Evolutionary conservation across 2,113 vertebrate species (phyloP).

Genomic region (Cavia porcellus): DNA sequence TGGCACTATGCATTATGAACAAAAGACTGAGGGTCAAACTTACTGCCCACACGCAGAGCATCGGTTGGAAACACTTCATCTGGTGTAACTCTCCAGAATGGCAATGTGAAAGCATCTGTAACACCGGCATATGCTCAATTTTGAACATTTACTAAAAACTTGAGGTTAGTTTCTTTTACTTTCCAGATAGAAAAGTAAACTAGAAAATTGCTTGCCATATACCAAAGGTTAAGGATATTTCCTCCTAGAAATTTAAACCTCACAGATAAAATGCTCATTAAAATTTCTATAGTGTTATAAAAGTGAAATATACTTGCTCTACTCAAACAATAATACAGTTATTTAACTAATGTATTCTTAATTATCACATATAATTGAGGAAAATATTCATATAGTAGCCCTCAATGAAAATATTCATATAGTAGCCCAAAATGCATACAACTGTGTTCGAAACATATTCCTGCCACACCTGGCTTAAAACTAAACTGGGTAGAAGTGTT

Average conservation of each 20-base stretch:
- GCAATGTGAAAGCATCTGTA: neutral
- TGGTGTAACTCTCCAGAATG: neutral
- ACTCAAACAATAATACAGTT: conserved; percentile 59
- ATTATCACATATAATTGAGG: conserved; percentile 55
- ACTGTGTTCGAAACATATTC: neutral
- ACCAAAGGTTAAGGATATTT: conserved; percentile 40
- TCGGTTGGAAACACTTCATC: neutral
- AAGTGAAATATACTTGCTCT: conserved; percentile 71
- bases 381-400: conserved; percentile 30
- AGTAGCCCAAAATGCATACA: neutral
- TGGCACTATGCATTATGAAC: neutral
- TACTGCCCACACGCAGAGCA: neutral
- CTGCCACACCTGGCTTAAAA: neutral
- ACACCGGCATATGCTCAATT: neutral
- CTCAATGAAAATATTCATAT: conserved; percentile 6
- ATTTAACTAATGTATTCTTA: conserved; percentile 70
- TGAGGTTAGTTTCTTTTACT: conserved; percentile 48
- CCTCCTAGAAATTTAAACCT: conserved; percentile 61
- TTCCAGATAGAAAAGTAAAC: conserved; percentile 44
- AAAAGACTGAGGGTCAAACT: neutral
- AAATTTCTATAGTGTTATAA: conserved; percentile 59
- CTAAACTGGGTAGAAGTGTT: neutral
- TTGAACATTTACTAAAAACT: conserved; percentile 41
- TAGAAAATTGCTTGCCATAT: conserved; percentile 22
- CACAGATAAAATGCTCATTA: conserved; percentile 73